Conservation (phyloP, 2,888 invertebrate species). For the Dichetophora obliterata region DNA sequence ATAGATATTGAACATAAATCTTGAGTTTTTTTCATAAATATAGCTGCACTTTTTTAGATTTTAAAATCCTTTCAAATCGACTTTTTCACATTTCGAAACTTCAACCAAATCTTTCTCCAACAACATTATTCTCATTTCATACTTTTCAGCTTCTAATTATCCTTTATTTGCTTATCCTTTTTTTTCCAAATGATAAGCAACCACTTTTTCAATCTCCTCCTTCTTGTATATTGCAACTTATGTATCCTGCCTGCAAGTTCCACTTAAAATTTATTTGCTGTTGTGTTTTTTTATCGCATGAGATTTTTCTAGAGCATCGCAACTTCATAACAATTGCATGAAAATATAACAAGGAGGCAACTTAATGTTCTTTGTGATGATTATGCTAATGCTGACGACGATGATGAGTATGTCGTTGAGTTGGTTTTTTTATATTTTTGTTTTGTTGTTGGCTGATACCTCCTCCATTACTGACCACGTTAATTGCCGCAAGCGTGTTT, state of each 20-base stretch:
- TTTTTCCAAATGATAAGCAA: slow-evolving; percentile 16
- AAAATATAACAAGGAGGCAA: neutral
- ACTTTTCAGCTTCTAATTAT: slow-evolving; percentile 20
- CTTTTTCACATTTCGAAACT: neutral
- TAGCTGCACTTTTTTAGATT: no score
- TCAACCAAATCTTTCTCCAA: neutral
- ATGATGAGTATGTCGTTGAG: slow-evolving; percentile 9
- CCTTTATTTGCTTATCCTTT: slow-evolving; percentile 29
- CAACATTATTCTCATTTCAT: neutral
- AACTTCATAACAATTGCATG: slow-evolving; percentile 6
- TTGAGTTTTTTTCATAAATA: no score
- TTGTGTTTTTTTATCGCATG: neutral
- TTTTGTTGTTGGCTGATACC: no score
- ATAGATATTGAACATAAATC: no score
- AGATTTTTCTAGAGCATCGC: neutral
- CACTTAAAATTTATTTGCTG: slow-evolving; percentile 19
- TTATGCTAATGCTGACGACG: neutral
- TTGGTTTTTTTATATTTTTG: neutral
- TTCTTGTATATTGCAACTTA: neutral
- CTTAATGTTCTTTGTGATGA: neutral
- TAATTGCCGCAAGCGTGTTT: slow-evolving; percentile 34
- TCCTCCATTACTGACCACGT: slow-evolving; percentile 35
- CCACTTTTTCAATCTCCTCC: neutral
- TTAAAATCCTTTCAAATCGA: neutral
- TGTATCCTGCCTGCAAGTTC: neutral